Evolutionary conservation across 2,113 vertebrate species (phyloP).

Genomic region (Trematomus loennbergii): DNA sequence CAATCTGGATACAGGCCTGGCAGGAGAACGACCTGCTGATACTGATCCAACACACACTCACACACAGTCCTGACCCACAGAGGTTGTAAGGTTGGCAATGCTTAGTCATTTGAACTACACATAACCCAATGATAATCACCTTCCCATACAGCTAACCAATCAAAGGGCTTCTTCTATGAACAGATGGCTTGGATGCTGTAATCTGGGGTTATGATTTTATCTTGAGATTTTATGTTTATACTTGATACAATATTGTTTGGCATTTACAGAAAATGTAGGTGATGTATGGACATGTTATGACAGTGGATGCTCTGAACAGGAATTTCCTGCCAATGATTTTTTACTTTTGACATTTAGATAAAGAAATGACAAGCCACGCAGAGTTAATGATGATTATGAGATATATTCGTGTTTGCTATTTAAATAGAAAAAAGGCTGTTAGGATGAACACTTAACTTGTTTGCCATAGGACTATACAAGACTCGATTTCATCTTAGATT

Average conservation of each 20-base stretch:
- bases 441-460: not conserved
- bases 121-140: slow-evolving; percentile 51
- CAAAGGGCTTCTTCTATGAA: slow-evolving; percentile 42
- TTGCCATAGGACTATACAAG: too few species aligned
- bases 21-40: slow-evolving; percentile 54
- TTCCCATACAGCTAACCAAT: slow-evolving; percentile 51
- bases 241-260: not conserved
- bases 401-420: too few species aligned
- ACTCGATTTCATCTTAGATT: too few species aligned
- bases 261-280: slow-evolving; percentile 22
- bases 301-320: not conserved
- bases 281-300: not conserved
- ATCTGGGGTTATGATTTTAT: slow-evolving; percentile 50
- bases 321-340: not conserved
- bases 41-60: slow-evolving; percentile 17
- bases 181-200: slow-evolving; percentile 60
- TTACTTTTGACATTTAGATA: not conserved
- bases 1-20: slow-evolving; percentile 51
- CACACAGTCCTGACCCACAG: slow-evolving; percentile 42
- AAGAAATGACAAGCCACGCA: too few species aligned
- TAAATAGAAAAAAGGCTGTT: not conserved
- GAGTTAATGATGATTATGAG: too few species aligned
- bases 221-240: slow-evolving; percentile 36
- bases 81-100: slow-evolving; percentile 25
- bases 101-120: slow-evolving; percentile 33